Evolutionary conservation across 2,888 invertebrate species (phyloP).

Genomic region (Tethea ocularis): DNA sequence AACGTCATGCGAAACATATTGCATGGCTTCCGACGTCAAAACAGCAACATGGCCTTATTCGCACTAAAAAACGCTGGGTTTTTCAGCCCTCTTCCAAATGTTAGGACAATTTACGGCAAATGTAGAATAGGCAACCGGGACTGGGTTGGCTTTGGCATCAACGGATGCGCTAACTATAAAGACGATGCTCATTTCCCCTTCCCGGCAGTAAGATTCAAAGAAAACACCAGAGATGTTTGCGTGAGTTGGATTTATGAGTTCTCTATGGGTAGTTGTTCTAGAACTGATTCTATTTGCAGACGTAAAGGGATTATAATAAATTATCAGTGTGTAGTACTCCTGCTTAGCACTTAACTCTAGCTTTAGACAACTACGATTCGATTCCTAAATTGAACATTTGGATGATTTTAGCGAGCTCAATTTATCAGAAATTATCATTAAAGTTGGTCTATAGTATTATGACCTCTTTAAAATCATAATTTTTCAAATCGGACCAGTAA

Average conservation of each 20-base stretch:
- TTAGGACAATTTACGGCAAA: conserved; percentile 49
- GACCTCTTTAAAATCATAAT: too few relatives aligned
- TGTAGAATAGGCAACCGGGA: conserved; percentile 85
- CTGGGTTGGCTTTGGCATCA: conserved; percentile 86
- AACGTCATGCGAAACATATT: conserved; percentile 16
- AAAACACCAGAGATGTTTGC: conserved; percentile 83
- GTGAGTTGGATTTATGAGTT: conserved; percentile 52
- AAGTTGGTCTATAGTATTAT: too few relatives aligned
- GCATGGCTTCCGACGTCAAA: conserved; percentile 18
- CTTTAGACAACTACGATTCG: too few relatives aligned
- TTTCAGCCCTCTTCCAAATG: conserved; percentile 23
- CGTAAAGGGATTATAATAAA: too few relatives aligned
- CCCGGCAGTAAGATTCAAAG: conserved; percentile 85
- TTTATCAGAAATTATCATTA: too few relatives aligned
- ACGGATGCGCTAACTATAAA: conserved; percentile 82
- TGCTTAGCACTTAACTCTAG: too few relatives aligned
- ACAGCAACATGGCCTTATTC: conserved; percentile 34
- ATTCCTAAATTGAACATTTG: too few relatives aligned
- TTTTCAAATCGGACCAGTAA: too few relatives aligned
- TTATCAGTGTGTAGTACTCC: too few relatives aligned
- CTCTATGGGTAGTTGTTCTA: too few relatives aligned
- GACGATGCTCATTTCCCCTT: conserved; percentile 85
- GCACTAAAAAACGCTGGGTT: conserved; percentile 30
- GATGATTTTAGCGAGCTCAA: too few relatives aligned
- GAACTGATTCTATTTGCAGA: too few relatives aligned